These are phyloP conservation scores for Crotalus helleri DNA, from an alignment of 2,113 vertebrate species.

Conservation along the genomic window DNA sequence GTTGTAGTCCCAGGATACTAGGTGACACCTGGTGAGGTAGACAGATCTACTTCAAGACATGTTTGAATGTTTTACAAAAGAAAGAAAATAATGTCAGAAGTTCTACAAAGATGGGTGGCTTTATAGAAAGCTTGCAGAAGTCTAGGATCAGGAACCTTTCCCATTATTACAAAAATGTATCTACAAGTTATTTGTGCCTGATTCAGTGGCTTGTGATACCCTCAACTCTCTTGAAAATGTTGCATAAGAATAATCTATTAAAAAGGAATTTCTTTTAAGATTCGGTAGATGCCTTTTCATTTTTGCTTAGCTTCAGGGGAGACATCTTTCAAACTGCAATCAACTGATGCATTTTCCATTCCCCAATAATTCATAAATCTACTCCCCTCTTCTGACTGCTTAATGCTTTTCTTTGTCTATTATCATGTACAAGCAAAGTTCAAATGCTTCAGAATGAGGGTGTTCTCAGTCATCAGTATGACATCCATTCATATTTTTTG, in stretches of 20 bases:
- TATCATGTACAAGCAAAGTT: not conserved
- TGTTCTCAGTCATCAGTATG: not conserved
- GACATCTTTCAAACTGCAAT: slow-evolving; percentile 42
- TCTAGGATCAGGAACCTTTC: slow-evolving; percentile 35
- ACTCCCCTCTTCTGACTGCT: not conserved
- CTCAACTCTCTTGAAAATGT: slow-evolving; percentile 49
- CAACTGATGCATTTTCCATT: slow-evolving; percentile 46
- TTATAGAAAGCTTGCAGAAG: slow-evolving; percentile 33
- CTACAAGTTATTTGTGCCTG: slow-evolving; percentile 41
- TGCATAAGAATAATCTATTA: slow-evolving; percentile 60
- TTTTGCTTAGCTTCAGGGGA: slow-evolving; percentile 55
- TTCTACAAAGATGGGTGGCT: not conserved
- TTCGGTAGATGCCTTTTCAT: slow-evolving; percentile 36
- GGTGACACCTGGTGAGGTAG: not conserved
- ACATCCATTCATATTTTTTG: not conserved
- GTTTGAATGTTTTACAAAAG: not conserved
- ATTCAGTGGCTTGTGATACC: slow-evolving; percentile 45
- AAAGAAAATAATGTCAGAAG: not conserved
- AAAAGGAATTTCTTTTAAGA: slow-evolving; percentile 47
- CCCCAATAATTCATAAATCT: slow-evolving; percentile 42
- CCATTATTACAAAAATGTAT: slow-evolving; percentile 26
- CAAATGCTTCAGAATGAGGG: not conserved
- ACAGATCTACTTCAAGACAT: not conserved
- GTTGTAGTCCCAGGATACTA: not conserved
- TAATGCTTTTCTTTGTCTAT: slow-evolving; percentile 29